Evolutionary conservation across 2,797 vertebrate species (phyloP).

Genomic region (Pangasius krempfi): DNA sequence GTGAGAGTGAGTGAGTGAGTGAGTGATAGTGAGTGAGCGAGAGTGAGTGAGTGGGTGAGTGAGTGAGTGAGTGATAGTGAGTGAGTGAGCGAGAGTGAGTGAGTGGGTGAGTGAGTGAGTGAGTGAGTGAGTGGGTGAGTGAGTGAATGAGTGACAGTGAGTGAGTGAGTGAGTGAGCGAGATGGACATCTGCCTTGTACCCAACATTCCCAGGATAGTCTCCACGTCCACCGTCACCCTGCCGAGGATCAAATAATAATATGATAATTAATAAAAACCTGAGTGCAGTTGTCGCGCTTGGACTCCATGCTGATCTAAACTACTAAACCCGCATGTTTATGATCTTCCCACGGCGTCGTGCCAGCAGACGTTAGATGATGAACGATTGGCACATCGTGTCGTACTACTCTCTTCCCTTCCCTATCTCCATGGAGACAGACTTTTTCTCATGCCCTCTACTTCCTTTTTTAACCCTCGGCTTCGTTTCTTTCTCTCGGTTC

Average conservation of each 20-base stretch:
- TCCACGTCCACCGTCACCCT: background rate
- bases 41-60: too few species aligned
- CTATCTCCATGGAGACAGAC: conserved; percentile 28
- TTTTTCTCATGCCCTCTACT: conserved; percentile 25
- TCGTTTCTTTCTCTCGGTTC: background rate
- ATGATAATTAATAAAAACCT: background rate
- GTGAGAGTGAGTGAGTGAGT: background rate
- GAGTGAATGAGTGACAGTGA: background rate
- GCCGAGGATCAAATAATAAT: background rate
- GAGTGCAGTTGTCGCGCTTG: background rate
- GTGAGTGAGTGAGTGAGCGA: background rate
- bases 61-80: background rate
- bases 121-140: background rate
- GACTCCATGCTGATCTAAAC: background rate
- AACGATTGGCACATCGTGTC: background rate
- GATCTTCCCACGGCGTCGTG: background rate
- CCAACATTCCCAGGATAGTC: background rate
- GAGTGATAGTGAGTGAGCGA: background rate
- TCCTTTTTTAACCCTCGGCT: conserved; percentile 47
- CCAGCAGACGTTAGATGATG: background rate
- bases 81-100: background rate
- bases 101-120: background rate
- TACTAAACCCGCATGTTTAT: background rate
- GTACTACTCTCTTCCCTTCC: background rate
- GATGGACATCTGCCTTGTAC: background rate